Evolutionary conservation across 1,140 invertebrate species (phyloP), one percentile per base, ranked within the genome.

Genomic region (Anastrepha ludens): DNA sequence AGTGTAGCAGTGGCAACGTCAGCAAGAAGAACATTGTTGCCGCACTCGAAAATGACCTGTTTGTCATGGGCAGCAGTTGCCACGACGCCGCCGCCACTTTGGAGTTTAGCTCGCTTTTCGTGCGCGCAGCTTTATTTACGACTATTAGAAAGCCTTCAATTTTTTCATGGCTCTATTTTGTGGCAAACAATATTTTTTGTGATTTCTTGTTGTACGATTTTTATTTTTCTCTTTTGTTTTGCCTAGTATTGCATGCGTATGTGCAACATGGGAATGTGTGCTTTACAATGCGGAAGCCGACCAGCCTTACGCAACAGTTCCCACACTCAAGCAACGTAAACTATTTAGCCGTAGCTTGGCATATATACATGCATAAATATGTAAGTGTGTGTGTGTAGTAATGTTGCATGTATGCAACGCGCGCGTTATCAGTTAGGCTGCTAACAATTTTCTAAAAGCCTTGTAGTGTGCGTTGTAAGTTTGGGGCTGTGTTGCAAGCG

Each of bases 131-230:
- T 50, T 81, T 81, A 81, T 81, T 81, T 81, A 81, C 74, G 74
- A 81, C 74, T 81, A 81, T 81, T 81, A 81, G 74, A 81, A 81
- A 81, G 74, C 20, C 74, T 81, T 81, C 74, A 81, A 81, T 81
- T 81, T 81, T 81, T 81, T 81, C 74, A 81, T 81, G 74, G 74
- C 74, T 81, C 74, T 81, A 81, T 81, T 81, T 81, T 81, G 47
- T 81, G 74, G 47, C 74, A 81, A 81, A 47, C n/a, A 81, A 50
- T 81, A 81, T 81, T 20, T 81, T 50, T 78, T 55, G 7, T 39
- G 11, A 55, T 20, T 81, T 47, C 17, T 62, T 13, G 70, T 81
- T 81, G 20, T 55, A 7, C 6, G 50, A 2, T 50, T 55, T 55
- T 55, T 81, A 7, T 55, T 20, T 55, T 2, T 81, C 9, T 50